A percentile compares a stretch with the other conserved stretches of the same genome.
phyloP scores from a whole-genome alignment of 2,797 vertebrate genomes.

The Setipinna tenuifilis region DNA sequence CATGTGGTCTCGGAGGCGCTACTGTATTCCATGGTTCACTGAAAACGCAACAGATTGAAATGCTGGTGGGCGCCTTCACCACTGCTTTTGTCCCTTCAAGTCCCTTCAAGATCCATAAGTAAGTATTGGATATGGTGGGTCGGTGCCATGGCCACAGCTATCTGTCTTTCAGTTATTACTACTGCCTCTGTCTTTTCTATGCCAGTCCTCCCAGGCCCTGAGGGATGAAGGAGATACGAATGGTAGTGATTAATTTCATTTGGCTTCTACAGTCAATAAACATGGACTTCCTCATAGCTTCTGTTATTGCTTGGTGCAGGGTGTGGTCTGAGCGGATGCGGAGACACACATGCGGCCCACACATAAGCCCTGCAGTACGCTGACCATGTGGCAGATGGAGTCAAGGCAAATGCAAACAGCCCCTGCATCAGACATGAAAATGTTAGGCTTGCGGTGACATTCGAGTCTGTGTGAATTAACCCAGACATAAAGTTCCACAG shows the following conservation, averaged over 20 bases:
- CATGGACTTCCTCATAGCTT: not conserved
- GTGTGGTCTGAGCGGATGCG: not conserved
- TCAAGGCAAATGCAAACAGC: not conserved
- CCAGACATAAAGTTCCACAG: not conserved
- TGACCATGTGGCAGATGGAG: not conserved
- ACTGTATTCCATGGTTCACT: not conserved
- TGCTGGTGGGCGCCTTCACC: not conserved
- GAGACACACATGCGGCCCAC: not conserved
- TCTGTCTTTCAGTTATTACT: not conserved
- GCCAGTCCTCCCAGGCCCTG: not conserved
- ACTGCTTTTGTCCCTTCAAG: not conserved
- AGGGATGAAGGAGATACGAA: not conserved
- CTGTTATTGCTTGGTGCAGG: not conserved
- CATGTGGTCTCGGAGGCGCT: slow-evolving; percentile 14
- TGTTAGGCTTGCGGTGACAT: not conserved
- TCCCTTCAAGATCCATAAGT: not conserved
- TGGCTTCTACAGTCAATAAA: not conserved
- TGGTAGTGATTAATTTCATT: slow-evolving; percentile 6
- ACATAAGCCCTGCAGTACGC: not conserved
- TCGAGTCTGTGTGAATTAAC: not conserved
- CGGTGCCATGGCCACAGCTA: not conserved
- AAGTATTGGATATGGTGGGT: not conserved
- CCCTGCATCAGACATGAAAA: not conserved
- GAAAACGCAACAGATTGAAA: not conserved
- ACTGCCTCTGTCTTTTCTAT: not conserved